Evolutionary conservation across 2,797 vertebrate genomes (phyloP), one percentile per base, ranked within the genome.

Genomic region (Rhabdophis nuchalis): DNA sequence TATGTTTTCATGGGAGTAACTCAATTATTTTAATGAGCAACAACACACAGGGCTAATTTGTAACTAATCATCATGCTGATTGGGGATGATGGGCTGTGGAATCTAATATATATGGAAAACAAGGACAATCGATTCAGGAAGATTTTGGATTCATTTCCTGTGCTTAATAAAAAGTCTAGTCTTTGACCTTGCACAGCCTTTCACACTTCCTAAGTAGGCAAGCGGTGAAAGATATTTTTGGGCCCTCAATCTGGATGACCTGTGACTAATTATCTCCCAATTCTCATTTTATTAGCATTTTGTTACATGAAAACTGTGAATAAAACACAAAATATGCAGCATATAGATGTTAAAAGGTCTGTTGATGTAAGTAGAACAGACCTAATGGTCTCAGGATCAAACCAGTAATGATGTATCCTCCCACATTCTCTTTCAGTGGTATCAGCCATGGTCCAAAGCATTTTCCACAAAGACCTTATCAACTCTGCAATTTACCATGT

Each of bases 401-500:
- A 27, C 10, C 27, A 64, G 57, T 20, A 12, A 52, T 46, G 50
- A 88, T 6, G 41, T 68, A 14, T 32, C 29, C 52, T 13, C 86
- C 53, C 53, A 27, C 11, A n/a, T 56, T 46, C 77, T 58, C 27
- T 86, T 32, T 90, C 54, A 82, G 16, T 77, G 18, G 41, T 88
- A 89, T 13, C 72, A 85, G 4, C 27, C 68, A 50, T 88, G 16
- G 46, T 41, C 25, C 23, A 87, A 89, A 91, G n/a, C 29, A 23
- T 61, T 85, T 27, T 27, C 10, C 18, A 36, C 18, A 58, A 85
- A 93, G 82, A 77, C 18, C 90, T 93, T 91, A 72, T 91, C 89
- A 92, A 11, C 14, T 54, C 53, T 60, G 86, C 53, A 91, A 89
- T 50, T 86, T 77, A 18, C 46, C 58, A 18, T 41, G 46, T 36